A percentile compares a stretch with the other conserved stretches of the same genome.
These are phyloP conservation scores for Manis javanica DNA, from an alignment of 2,797 vertebrate genomes.

Conservation along the genomic window DNA sequence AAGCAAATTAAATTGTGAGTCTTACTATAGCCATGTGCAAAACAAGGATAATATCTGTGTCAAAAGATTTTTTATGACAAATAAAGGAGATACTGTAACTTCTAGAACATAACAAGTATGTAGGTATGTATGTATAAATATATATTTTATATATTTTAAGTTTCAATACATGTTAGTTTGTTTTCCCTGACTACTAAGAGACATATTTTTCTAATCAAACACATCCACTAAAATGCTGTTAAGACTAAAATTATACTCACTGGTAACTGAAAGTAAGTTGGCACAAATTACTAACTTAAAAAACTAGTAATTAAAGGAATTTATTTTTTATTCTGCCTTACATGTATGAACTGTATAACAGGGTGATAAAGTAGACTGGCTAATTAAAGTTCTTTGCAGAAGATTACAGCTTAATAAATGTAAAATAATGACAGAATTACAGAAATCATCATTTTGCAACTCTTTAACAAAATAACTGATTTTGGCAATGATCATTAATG, in stretches of 20 bases:
- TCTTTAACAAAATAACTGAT: not conserved
- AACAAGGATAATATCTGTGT: not conserved
- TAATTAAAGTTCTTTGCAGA: not conserved
- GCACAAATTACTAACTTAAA: not conserved
- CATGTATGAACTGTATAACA: not conserved
- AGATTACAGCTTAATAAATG: not conserved
- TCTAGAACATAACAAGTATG: not conserved
- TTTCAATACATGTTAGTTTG: slow-evolving; percentile 38
- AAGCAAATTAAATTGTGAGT: slow-evolving; percentile 4
- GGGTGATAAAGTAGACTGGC: not conserved
- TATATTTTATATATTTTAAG: not conserved
- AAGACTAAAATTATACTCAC: not conserved
- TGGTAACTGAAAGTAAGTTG: not conserved
- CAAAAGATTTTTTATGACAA: not conserved
- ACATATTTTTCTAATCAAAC: not conserved
- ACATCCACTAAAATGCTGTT: not conserved
- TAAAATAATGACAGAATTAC: not conserved
- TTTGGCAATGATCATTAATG: not conserved
- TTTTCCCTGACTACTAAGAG: not conserved
- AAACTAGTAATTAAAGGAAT: not conserved
- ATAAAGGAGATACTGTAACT: not conserved
- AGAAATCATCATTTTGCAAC: not conserved
- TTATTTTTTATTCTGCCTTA: not conserved
- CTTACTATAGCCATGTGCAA: not conserved
- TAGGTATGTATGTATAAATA: not conserved